Conservation (phyloP, 1,140 invertebrate species). For the Nasonia vitripennis region DNA sequence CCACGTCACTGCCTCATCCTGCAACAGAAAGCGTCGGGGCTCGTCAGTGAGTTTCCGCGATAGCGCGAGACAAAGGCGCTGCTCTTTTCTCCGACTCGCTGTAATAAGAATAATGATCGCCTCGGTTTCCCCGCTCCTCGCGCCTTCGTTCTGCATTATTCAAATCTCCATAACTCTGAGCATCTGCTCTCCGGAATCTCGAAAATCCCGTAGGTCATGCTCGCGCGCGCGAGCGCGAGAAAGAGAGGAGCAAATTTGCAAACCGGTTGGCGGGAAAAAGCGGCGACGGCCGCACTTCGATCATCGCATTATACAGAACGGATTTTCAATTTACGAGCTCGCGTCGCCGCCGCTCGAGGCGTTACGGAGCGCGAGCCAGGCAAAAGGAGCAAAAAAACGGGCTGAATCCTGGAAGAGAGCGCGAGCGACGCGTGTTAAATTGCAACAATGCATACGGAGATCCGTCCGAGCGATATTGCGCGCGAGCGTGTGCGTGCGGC, state of each 20-base stretch:
- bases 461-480: conserved; percentile 61
- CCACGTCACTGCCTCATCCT: conserved; percentile 69
- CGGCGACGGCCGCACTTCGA: conserved; percentile 32
- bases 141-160: conserved; percentile 12
- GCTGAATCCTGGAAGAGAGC: conserved; percentile 49
- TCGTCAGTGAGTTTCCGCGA: too few species aligned
- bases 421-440: conserved; percentile 47
- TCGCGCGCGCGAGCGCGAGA: background rate
- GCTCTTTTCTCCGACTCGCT: background rate
- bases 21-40: conserved; percentile 63
- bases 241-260: conserved; percentile 19
- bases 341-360: conserved; percentile 40
- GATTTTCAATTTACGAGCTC: conserved; percentile 57
- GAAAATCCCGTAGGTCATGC: conserved; percentile 49
- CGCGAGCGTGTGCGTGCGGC: conserved; percentile 44
- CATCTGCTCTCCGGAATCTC: conserved; percentile 20
- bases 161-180: background rate
- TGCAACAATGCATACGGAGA: conserved; percentile 62
- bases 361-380: conserved; percentile 41
- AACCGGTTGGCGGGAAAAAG: conserved; percentile 48
- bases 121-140: background rate
- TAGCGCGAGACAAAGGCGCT: conserved; percentile 55
- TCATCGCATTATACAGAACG: conserved; percentile 56
- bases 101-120: too few species aligned
- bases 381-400: conserved; percentile 39